Base-by-base conservation (phyloP, 1,140 invertebrate species). In the Oncopodura yosiiana region DNA sequence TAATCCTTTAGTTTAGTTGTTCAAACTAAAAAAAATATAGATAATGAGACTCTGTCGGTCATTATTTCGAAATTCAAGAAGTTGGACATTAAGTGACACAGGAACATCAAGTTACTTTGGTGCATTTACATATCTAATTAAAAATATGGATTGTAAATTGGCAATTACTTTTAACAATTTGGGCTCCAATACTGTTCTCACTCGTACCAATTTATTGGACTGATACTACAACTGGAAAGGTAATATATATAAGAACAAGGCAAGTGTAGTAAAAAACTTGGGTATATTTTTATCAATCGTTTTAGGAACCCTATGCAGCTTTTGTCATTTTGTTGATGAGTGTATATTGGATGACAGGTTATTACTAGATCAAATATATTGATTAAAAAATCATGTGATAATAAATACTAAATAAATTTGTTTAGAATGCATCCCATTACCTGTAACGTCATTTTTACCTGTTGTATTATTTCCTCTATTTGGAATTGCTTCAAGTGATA, bases 261-360 rank as follows among this genome's bases (percentile, higher is more conserved):
- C 19, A 16, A 9, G 38, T 41, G 11, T 9, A 9, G 11, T 41
- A 16, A 41, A 6, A 14, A 14, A 16, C 19, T 41, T 16, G 5
- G 19, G 6, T 14, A 18, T 11, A 41, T 14, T 18, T 18, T 16
- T 41, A 41, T 41, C 11, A 11, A 9, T 11, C 18, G 9, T 41
- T 41, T 41, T 18, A 14, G 38, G 11, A 41, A 52, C 65, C 48
- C 52, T 68, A 68, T 88, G 87, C 66, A 58, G 82, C 81, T 59
- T 91, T 81, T 67, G 77, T 84, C 0, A 76, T 92, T 0, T 57
- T 87, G 2, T 67, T 91, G 19, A 90, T 92, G 86, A 82, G 82
- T 1, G 72, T 82, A 1, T 91, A 80, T 67, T 93, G 87, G 87
- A 80, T 91, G 37, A 78, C 83, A 8, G 87, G 30, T 34, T 9